A percentile compares a stretch with the other conserved stretches of the same genome.
These are phyloP conservation scores for Aelia acuminata DNA, from an alignment of 2,888 invertebrate species.

Conservation along the genomic window DNA sequence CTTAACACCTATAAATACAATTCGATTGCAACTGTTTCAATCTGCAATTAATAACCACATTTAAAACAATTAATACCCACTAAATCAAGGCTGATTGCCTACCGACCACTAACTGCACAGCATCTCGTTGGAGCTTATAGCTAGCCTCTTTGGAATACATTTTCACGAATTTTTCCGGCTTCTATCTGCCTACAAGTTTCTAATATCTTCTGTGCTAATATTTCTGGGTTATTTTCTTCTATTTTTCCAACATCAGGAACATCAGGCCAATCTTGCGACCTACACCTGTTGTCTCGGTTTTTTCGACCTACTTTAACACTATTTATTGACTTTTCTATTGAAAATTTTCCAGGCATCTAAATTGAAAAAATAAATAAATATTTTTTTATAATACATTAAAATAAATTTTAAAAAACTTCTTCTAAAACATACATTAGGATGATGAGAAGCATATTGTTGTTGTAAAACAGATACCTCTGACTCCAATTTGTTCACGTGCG, in stretches of 20 bases:
- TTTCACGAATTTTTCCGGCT: conserved; percentile 77
- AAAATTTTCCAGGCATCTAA: conserved; percentile 49
- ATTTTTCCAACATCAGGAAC: conserved; percentile 92
- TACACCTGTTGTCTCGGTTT: conserved; percentile 67
- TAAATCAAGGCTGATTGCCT: no score
- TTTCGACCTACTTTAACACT: conserved; percentile 64
- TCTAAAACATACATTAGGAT: conserved; percentile 53
- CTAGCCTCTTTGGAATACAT: no score
- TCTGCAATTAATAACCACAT: no score
- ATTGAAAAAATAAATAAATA: conserved; percentile 18
- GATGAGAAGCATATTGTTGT: conserved; percentile 60
- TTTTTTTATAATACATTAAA: conserved; percentile 15
- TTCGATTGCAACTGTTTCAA: no score
- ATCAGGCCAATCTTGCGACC: conserved; percentile 93
- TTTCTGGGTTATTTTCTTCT: conserved; percentile 92
- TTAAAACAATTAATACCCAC: no score
- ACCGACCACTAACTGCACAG: no score
- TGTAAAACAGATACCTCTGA: conserved; percentile 61
- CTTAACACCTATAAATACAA: no score
- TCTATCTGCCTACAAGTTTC: conserved; percentile 92
- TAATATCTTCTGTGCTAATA: conserved; percentile 89
- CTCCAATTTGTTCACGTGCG: conserved; percentile 72
- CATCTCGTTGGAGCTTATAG: no score
- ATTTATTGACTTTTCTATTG: conserved; percentile 59
- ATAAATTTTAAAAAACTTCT: background rate